phyloP scores from a whole-genome alignment of 2,888 invertebrate species.

The Odiellus spinosus region DNA sequence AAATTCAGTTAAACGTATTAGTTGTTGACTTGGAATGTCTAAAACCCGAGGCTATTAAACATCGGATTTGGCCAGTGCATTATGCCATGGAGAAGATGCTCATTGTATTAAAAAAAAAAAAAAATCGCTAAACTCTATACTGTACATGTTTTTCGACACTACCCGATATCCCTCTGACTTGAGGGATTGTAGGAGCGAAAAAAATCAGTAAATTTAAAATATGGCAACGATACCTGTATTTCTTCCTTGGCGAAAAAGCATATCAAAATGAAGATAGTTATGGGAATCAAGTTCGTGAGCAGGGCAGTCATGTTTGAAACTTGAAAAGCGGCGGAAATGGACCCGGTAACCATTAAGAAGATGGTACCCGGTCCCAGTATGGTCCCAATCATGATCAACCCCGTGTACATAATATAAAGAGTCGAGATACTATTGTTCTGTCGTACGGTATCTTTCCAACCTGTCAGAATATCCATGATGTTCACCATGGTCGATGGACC shows the following conservation, averaged over 20 bases:
- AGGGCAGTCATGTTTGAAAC: slow-evolving; percentile 46
- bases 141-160: no score
- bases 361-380: slow-evolving; percentile 65
- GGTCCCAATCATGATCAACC: slow-evolving; percentile 51
- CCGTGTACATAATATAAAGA: slow-evolving; percentile 26
- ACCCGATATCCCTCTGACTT: no score
- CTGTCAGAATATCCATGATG: slow-evolving; percentile 35
- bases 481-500: slow-evolving; percentile 41
- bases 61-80: no score
- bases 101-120: no score
- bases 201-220: no score
- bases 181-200: no score
- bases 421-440: slow-evolving; percentile 37
- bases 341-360: slow-evolving; percentile 64
- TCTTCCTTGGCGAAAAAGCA: slow-evolving; percentile 86
- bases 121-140: no score
- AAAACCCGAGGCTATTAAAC: no score
- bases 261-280: slow-evolving; percentile 77
- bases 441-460: slow-evolving; percentile 32
- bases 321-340: slow-evolving; percentile 55
- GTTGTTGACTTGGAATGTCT: no score
- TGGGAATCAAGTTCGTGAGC: slow-evolving; percentile 81
- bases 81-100: no score
- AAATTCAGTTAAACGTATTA: no score
- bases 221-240: slow-evolving; percentile 54